Conservation (phyloP, 1,140 invertebrate genomes). For the Ctenoplectra terminalis region DNA sequence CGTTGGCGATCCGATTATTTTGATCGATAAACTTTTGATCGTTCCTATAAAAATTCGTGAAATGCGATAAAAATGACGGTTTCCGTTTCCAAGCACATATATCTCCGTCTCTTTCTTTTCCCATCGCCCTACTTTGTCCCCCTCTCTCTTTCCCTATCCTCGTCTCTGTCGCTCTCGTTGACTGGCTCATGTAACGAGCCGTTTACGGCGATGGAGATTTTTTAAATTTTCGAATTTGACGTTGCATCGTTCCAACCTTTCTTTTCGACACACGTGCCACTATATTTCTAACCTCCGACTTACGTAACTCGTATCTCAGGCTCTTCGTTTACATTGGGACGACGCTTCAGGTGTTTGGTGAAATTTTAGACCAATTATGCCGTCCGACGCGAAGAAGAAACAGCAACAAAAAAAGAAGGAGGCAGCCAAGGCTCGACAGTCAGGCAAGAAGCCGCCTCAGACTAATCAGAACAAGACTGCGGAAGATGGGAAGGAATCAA, state of each 20-base stretch:
- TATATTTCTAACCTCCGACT: slow-evolving; percentile 49
- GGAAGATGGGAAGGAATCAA: slow-evolving; percentile 84
- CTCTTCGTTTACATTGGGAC: not conserved
- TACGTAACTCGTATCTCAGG: slow-evolving; percentile 44
- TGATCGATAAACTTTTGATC: not conserved
- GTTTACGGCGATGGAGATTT: slow-evolving; percentile 36
- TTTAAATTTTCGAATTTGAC: slow-evolving; percentile 14
- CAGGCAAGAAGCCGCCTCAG: slow-evolving; percentile 85
- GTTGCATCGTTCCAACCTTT: not conserved
- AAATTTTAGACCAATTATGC: slow-evolving; percentile 87
- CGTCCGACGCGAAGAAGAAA: slow-evolving; percentile 98
- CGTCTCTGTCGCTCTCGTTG: not conserved
- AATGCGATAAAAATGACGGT: not conserved
- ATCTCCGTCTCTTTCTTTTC: not conserved
- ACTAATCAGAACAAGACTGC: slow-evolving; percentile 77
- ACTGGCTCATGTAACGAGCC: slow-evolving; percentile 26
- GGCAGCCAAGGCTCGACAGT: slow-evolving; percentile 90
- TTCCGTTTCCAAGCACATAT: not conserved
- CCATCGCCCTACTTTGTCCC: not conserved
- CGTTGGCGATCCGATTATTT: too few relatives aligned
- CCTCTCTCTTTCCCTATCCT: not conserved
- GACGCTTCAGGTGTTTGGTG: not conserved
- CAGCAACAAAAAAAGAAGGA: slow-evolving; percentile 99
- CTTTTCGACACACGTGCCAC: slow-evolving; percentile 13
- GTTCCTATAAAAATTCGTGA: not conserved